Evolutionary conservation across 1,140 invertebrate species (phyloP), one percentile per base, ranked within the genome.

Genomic region (Pogonomyrmex californicus): DNA sequence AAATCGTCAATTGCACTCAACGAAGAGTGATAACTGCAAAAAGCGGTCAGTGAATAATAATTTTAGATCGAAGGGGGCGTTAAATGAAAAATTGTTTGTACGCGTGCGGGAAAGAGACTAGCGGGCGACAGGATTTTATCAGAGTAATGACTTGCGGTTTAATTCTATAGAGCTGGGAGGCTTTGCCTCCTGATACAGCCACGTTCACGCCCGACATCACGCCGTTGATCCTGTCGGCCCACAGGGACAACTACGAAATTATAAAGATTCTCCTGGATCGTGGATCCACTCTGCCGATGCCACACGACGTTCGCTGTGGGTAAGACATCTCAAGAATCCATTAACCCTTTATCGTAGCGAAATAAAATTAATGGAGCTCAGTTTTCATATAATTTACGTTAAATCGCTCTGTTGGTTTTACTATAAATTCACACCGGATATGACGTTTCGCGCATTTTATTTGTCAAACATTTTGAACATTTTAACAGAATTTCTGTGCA

Each of bases 141-240:
- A 41, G 47, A 75, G 44, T 83, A 83, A 73, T 60, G 54, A 68
- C 63, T 76, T 79, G 5, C 62, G 9, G 41, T 83, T 86, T 47
- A 38, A 68, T 93, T 88, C 93, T 92, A 23, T 94, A 99, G 98
- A 98, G 98, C 93, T 99, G 98, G 98, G 98, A 99, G 96, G 98
- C 98, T 23, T 95, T 98, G 38, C 97, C 98, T 49, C 97, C 97
- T 49, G 98, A 99, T 93, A 98, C 98, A 10, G 98, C 98, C 12
- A 98, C 98, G 0, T 99, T 99, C 95, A 99, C 99, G 0, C 98
- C 98, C 0, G 99, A 99, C 94, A 99, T 99, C 89, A 99, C 99
- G 0, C 99, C 99, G 4, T 96, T 99, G 77, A 99, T 99, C 90
- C 96, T 99, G 90, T 98, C 99, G 1, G 98, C 99, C 23, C 99